Conservation (phyloP, 2,113 vertebrate species). For the Pseudonaja textilis region DNA sequence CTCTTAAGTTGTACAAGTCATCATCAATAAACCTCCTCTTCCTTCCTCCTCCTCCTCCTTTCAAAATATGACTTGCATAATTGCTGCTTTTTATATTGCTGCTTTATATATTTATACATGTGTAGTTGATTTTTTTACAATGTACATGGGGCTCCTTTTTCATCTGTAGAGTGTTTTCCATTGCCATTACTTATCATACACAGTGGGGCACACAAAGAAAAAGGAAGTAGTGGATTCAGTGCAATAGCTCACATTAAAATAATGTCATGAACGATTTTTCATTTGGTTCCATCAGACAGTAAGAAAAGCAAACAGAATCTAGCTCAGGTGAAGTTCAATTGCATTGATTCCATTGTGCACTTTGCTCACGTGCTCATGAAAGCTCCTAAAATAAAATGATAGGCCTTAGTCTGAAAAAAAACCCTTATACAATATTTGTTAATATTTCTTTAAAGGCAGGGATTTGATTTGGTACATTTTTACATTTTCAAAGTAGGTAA, state of each 20-base stretch:
- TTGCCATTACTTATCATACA: neutral
- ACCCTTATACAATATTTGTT: neutral
- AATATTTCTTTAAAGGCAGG: neutral
- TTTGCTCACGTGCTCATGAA: neutral
- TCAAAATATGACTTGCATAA: conserved; percentile 4
- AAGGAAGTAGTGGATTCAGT: neutral
- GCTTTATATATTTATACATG: neutral
- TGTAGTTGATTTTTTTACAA: neutral
- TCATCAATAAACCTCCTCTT: neutral
- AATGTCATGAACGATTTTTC: neutral
- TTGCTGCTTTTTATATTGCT: conserved; percentile 20
- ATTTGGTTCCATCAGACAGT: neutral
- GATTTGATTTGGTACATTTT: neutral
- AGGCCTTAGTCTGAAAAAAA: neutral
- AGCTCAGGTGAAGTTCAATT: neutral
- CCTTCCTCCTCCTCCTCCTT: conserved; percentile 6
- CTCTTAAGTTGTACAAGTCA: neutral
- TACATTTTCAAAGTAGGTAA: neutral
- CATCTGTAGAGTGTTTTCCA: neutral
- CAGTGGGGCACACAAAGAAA: neutral
- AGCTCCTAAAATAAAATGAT: neutral
- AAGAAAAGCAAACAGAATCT: neutral
- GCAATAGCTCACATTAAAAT: neutral
- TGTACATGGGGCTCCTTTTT: neutral
- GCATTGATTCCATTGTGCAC: neutral